Base-by-base conservation (phyloP, 2,888 invertebrate genomes). In the Erebia ligea region DNA sequence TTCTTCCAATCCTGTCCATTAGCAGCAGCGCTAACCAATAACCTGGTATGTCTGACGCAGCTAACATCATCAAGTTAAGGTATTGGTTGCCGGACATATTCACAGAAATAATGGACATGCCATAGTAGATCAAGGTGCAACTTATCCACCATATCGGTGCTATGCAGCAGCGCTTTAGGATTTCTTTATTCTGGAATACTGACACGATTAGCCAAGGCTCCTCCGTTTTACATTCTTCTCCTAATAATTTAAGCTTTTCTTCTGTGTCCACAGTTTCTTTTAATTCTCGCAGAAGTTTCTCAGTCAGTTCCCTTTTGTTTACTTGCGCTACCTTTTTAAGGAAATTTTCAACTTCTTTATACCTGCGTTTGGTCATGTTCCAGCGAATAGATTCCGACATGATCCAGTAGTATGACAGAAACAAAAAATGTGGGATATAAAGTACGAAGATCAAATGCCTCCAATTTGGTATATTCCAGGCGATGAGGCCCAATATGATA, bases 321-420 rank as follows among this genome's bases (percentile, higher is more conserved):
- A 95, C 87, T 76, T 86, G 88, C 0, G 96, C 95, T 3, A 96
- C 94, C 73, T 91, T 94, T 59, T 93, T 92, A 10, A 96, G 86
- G 2, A 96, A 94, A 17, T 84, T 85, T 77, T 95, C 95, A 0
- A 96, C 96, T 75, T 96, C 94, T n/a, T 95, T 94, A 70, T 94
- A 94, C 68, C 95, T 93, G 1, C 95, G 95, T 80, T 96, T 95
- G 69, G 95, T 95, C 76, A 97, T 87, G 66, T 96, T 94, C 97
- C 97, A 97, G 68, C 97, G 94, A 1, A 96, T 92, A 3, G 96
- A 96, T 85, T 96, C 96, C 0, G 95, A 95, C 68, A 96, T 86
- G 10, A 95, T 78, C 95, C 96, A 96, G 75, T 95, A 94, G 79
- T 96, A 96, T 6, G 92, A 82, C 45, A 97, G 81, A 50, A 96